phyloP scores from a whole-genome alignment of 2,888 invertebrate genomes.

The Hyposoter didymator region DNA sequence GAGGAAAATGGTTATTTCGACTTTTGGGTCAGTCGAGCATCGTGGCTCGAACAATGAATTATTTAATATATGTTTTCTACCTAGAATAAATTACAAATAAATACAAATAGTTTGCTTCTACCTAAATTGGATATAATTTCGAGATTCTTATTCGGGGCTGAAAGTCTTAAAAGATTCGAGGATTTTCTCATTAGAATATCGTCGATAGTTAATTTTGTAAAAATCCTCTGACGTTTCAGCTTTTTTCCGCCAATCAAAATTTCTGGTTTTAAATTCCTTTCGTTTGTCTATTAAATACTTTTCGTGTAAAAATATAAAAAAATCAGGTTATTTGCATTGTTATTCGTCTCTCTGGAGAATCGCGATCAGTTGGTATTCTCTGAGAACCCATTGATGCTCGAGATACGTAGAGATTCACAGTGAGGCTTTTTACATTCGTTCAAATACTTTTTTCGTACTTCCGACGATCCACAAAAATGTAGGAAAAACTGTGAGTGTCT shows the following conservation, averaged over 20 bases:
- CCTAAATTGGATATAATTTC: constrained; percentile 82
- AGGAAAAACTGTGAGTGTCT: constrained; percentile 30
- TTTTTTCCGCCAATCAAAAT: constrained; percentile 77
- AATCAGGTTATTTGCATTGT: constrained; percentile 76
- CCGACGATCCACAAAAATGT: constrained; percentile 38
- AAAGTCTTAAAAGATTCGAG: constrained; percentile 64
- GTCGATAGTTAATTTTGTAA: constrained; percentile 60
- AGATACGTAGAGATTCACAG: constrained; percentile 25
- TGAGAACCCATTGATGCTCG: constrained; percentile 33
- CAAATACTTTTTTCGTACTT: background rate
- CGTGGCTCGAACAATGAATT: constrained; percentile 69
- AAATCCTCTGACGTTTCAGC: constrained; percentile 2
- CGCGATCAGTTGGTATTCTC: constrained; percentile 52
- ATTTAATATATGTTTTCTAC: constrained; percentile 74
- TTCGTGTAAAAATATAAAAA: constrained; percentile 54
- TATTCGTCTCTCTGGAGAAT: constrained; percentile 71
- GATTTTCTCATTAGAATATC: constrained; percentile 77
- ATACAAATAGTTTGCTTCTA: constrained; percentile 83
- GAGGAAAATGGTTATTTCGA: constrained; percentile 54
- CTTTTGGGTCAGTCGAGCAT: constrained; percentile 57
- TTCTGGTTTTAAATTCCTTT: constrained; percentile 64
- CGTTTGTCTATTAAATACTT: constrained; percentile 22
- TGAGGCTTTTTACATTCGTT: background rate
- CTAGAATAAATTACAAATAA: constrained; percentile 84
- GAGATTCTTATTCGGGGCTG: constrained; percentile 76